Evolutionary conservation across 92 coral and sea anemone species (phyloP).

Genomic region (Heliopora coerulea): DNA sequence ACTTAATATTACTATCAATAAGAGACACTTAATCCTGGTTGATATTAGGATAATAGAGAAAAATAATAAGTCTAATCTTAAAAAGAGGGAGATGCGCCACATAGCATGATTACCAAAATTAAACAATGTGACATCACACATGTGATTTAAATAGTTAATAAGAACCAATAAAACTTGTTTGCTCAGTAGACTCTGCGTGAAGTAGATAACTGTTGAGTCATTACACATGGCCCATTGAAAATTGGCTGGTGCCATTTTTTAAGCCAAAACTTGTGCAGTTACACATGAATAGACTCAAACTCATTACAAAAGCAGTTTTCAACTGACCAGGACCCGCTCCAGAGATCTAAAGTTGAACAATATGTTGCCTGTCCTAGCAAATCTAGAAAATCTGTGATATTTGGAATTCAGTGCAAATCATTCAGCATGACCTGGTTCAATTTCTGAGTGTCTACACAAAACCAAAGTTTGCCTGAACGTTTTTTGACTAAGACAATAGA

Average conservation of each 20-base stretch:
- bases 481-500: constrained; percentile 28
- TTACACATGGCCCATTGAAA: constrained; percentile 19
- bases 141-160: too few relatives aligned
- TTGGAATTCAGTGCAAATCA: constrained; percentile 1
- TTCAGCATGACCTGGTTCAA: constrained; percentile 5
- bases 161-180: too few relatives aligned
- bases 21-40: too few relatives aligned
- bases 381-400: neutral
- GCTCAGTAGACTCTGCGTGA: too few relatives aligned
- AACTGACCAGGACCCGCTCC: constrained; percentile 34
- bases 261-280: constrained; percentile 1
- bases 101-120: too few relatives aligned
- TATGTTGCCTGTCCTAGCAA: neutral
- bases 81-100: too few relatives aligned
- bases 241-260: constrained; percentile 24
- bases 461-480: constrained; percentile 29
- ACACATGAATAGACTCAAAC: neutral
- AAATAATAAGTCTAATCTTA: too few relatives aligned
- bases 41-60: too few relatives aligned
- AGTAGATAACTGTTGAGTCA: too few relatives aligned
- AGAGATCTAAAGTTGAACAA: constrained; percentile 22
- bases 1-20: too few relatives aligned
- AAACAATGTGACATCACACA: too few relatives aligned
- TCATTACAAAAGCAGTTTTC: constrained; percentile 13
- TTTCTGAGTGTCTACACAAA: constrained; percentile 16